Evolutionary conservation across 2,888 invertebrate genomes (phyloP), one percentile per base, ranked within the genome.

Genomic region (Platypus cylindrus): DNA sequence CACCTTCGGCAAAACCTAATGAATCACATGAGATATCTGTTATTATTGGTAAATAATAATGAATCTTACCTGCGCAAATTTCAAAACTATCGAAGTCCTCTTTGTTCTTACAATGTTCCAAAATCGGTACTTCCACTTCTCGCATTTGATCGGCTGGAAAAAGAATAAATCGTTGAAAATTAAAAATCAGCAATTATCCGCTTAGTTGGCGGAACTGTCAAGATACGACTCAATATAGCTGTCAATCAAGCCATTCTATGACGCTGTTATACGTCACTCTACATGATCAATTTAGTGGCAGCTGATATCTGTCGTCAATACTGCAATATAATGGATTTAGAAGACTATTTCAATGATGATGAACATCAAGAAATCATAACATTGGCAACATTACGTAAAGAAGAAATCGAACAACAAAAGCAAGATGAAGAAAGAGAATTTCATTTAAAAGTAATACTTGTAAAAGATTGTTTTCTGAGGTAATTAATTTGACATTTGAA

Each of bases 121-220:
- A 64, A 45, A 86, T 71, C 5, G 85, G 86, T 2, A 89, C 64
- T 48, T 73, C 71, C 0, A 87, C 87, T 63, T 87, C 82, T 35
- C 78, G 71, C 63, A 87, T 61, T 43, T 80, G 74, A 58, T 89
- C 87, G 51, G 84, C 87, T 87, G 25, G 31, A 44, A 38, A 18
- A 30, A 32, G n/a, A n/a, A n/a, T n/a, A n/a, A n/a, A n/a, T n/a
- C n/a, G n/a, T n/a, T n/a, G n/a, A n/a, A n/a, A n/a, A n/a, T n/a
- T n/a, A n/a, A n/a, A n/a, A n/a, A n/a, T n/a, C n/a, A n/a, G n/a
- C n/a, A n/a, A n/a, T n/a, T n/a, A n/a, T n/a, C n/a, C n/a, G n/a
- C n/a, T n/a, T n/a, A n/a, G n/a, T n/a, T n/a, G n/a, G n/a, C n/a
- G n/a, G n/a, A n/a, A n/a, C n/a, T n/a, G n/a, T n/a, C n/a, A n/a